phyloP scores from a whole-genome alignment of 2,797 vertebrate genomes.

The Syngnathus acus region DNA sequence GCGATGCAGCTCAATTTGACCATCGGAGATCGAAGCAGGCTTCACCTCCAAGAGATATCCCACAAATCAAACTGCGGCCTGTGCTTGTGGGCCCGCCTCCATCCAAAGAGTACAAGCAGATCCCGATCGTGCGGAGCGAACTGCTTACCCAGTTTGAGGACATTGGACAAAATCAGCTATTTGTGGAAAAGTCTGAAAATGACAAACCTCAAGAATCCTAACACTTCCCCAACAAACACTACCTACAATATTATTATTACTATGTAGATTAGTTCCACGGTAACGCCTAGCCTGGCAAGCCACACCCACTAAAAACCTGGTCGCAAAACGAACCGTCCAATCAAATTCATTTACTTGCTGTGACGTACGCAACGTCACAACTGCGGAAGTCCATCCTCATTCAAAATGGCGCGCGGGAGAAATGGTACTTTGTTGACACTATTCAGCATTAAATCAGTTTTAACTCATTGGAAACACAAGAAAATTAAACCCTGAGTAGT shows the following conservation, averaged over 20 bases:
- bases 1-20: slow-evolving; percentile 40
- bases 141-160: slow-evolving; percentile 62
- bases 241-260: background rate
- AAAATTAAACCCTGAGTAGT: too few species aligned
- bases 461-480: too few species aligned
- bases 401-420: too few species aligned
- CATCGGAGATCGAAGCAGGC: background rate
- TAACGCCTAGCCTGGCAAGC: too few species aligned
- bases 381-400: too few species aligned
- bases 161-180: slow-evolving; percentile 45
- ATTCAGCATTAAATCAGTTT: too few species aligned
- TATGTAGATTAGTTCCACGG: background rate
- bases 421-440: too few species aligned
- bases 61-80: slow-evolving; percentile 35
- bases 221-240: background rate
- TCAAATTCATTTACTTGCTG: too few species aligned
- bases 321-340: too few species aligned
- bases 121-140: slow-evolving; percentile 32
- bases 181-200: slow-evolving; percentile 3
- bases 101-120: slow-evolving; percentile 30
- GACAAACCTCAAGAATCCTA: background rate
- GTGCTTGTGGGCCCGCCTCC: rapidly evolving
- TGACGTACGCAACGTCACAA: too few species aligned
- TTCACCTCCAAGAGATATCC: slow-evolving; percentile 1
- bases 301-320: too few species aligned